Evolutionary conservation across 2,888 invertebrate species (phyloP).

Genomic region (Iselma pallidipennis): DNA sequence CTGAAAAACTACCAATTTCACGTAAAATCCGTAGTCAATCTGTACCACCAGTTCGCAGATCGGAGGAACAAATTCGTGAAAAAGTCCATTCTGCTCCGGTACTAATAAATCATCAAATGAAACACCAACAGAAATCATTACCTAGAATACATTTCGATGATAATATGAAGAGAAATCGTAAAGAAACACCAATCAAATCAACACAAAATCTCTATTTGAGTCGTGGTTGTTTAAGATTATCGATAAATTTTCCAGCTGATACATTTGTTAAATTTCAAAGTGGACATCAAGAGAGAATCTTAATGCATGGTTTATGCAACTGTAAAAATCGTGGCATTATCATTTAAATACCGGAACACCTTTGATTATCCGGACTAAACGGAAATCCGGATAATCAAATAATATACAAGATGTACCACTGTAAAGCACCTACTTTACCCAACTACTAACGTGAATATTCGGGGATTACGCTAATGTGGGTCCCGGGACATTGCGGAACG

Average conservation of each 20-base stretch:
- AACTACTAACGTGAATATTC: too few relatives aligned
- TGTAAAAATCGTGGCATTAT: conserved; percentile 28
- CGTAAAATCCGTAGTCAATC: conserved; percentile 41
- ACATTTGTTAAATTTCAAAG: conserved; percentile 47
- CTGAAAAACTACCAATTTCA: conserved; percentile 42
- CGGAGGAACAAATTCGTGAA: conserved; percentile 18
- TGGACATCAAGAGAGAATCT: conserved; percentile 42
- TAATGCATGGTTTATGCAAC: conserved; percentile 36
- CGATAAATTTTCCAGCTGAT: conserved; percentile 53
- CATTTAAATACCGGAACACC: not conserved
- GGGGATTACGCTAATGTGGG: too few relatives aligned
- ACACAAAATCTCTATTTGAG: conserved; percentile 48
- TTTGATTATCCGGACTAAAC: too few relatives aligned
- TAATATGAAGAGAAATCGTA: not conserved
- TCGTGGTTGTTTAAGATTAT: conserved; percentile 50
- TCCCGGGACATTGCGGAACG: too few relatives aligned
- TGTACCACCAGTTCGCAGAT: conserved; percentile 37
- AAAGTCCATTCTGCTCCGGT: conserved; percentile 13
- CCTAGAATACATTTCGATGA: not conserved
- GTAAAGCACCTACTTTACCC: too few relatives aligned
- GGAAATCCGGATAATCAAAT: too few relatives aligned
- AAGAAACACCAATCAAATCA: conserved; percentile 19
- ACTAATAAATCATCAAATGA: conserved; percentile 4
- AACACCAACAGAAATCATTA: conserved; percentile 3
- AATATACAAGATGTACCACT: too few relatives aligned